Evolutionary conservation across 2,888 invertebrate species (phyloP), one percentile per base, ranked within the genome.

Genomic region (Cryptus viduatorius): DNA sequence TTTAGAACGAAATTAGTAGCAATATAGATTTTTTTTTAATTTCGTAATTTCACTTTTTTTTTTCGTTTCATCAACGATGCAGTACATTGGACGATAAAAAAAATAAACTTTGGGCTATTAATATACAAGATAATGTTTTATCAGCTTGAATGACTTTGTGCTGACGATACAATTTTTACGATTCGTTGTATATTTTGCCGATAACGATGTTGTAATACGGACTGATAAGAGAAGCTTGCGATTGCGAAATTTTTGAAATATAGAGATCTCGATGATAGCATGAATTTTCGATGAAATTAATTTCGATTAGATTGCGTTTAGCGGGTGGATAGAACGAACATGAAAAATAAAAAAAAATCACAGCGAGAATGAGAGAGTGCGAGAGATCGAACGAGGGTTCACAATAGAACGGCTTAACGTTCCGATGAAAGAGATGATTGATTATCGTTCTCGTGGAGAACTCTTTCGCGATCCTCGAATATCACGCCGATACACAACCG

Each of bases 351-450:
- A 69, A 19, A 64, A 64, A 16, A 77, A 68, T 53, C 29, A 46
- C 53, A 61, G 46, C 69, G 68, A 64, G 76, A 82, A 44, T 53
- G 69, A 50, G 46, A 59, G 37, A 56, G 67, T 37, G 79, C 76
- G 77, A 80, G 73, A 76, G 79, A 87, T 84, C 79, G 82, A 84
- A 84, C 82, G 76, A 83, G 61, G 73, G 53, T 69, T 77, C 75
- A 87, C 87, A 86, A 87, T 87, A 82, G 87, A 83, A 83, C 79
- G 85, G 87, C 86, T 87, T 85, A 86, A 83, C 82, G 81, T 87
- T 84, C 76, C 81, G 84, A 78, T 85, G 86, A 86, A 83, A 82
- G 82, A 84, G 84, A 87, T 87, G 87, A 87, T 87, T 87, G 83
- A 87, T 87, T 85, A 85, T 86, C 83, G 79, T 83, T 83, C 79